A percentile compares a stretch with the other conserved stretches of the same genome.
Evolutionary conservation across 2,113 vertebrate species (phyloP).

Genomic region (Lepidothrix coronata): DNA sequence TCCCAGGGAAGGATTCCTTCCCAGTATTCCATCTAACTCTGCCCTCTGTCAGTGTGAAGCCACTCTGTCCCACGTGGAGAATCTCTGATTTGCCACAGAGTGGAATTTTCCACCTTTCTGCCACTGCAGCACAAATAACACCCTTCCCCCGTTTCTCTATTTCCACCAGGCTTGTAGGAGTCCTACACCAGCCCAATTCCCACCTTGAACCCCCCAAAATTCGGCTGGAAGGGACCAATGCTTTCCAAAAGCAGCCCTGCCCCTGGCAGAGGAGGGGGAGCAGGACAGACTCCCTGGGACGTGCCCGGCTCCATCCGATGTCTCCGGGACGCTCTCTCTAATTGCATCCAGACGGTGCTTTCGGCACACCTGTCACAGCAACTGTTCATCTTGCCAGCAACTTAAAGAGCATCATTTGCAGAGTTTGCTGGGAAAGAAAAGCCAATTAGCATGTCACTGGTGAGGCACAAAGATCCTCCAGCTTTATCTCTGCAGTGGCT

Average conservation of each 20-base stretch:
- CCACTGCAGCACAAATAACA: neutral
- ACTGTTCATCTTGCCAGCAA: neutral
- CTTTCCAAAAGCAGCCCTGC: neutral
- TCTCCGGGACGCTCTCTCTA: neutral
- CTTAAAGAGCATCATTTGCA: neutral
- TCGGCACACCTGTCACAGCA: neutral
- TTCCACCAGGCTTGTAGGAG: neutral
- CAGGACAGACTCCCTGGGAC: neutral
- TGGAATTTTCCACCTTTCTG: neutral
- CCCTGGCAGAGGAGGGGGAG: neutral
- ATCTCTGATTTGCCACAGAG: neutral
- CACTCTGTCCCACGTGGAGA: neutral
- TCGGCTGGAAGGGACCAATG: accelerated
- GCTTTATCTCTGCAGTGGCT: neutral
- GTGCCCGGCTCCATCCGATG: neutral
- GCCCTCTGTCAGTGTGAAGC: neutral
- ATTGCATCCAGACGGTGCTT: neutral
- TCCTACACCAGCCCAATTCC: neutral
- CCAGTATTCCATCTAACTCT: neutral
- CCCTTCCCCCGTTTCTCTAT: neutral
- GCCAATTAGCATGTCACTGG: neutral
- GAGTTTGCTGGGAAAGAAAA: neutral
- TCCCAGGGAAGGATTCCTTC: neutral
- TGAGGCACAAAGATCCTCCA: neutral
- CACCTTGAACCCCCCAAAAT: accelerated